Conservation (phyloP, 2,113 vertebrate genomes). For the Zapornia atra region DNA sequence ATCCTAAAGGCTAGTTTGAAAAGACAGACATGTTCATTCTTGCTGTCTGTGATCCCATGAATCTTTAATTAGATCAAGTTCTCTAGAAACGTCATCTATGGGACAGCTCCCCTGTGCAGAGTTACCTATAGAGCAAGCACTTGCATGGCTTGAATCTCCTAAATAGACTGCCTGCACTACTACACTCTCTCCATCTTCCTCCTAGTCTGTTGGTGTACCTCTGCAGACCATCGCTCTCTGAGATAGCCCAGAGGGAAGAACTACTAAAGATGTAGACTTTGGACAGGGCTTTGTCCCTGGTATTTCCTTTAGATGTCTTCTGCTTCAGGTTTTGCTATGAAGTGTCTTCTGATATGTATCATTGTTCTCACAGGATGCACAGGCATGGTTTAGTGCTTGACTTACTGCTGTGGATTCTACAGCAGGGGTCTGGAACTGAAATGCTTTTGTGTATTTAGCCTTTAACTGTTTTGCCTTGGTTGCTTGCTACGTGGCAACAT, state of each 20-base stretch:
- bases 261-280: neutral
- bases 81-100: neutral
- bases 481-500: neutral
- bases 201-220: neutral
- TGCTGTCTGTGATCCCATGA: neutral
- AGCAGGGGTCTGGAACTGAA: neutral
- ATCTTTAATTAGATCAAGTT: conserved; percentile 35
- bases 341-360: neutral
- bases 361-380: neutral
- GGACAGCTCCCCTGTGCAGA: neutral
- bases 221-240: neutral
- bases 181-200: neutral
- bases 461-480: neutral
- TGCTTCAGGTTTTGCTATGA: neutral
- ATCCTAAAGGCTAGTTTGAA: neutral
- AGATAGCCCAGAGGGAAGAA: neutral
- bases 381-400: neutral
- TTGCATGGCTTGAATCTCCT: neutral
- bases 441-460: neutral
- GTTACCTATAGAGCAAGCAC: neutral
- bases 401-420: neutral
- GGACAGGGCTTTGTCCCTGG: neutral
- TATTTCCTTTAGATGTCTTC: neutral
- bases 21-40: neutral
- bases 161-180: neutral